Evolutionary conservation across 2,113 vertebrate genomes (phyloP), one percentile per base, ranked within the genome.

Genomic region (Rana temporaria): DNA sequence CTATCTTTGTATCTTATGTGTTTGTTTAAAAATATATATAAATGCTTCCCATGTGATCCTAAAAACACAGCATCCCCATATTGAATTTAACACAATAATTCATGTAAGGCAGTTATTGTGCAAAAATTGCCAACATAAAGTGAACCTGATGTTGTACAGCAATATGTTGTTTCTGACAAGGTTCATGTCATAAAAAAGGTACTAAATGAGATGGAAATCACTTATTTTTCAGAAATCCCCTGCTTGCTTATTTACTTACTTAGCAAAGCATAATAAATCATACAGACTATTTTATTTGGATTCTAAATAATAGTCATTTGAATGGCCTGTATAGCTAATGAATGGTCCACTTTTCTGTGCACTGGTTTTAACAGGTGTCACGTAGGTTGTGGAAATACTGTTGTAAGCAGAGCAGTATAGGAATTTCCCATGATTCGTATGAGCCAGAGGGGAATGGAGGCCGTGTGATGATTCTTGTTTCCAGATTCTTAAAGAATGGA

Each of bases 211-310:
- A 26, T 34, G 64, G 76, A 67, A 67, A 78, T 66, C 63, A 67
- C 64, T 67, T 67, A 56, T 78, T 56, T 78, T 55, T 67, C 48
- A 67, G 17, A 63, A 78, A 67, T 34, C n/a, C 48, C 56, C 19
- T 67, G 24, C 9, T 38, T 20, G 79, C 42, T 19, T 81, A 65
- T 73, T 81, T 81, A 56, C 48, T 65, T 73, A 34, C 48, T 65
- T 73, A 34, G 30, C 6, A 64, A 73, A 65, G 52, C 24, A 78
- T 73, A 73, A 73, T 81, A 81, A 81, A 74, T 81, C 69, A 73
- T 81, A 32, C 19, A 20, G 69, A 81, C 72, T 81, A 81, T 74
- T 81, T 78, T 81, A 64, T 81, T 81, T 81, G 24, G 42, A 81
- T 53, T 81, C 34, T 12, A 74, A 81, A 74, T 81, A 81, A 56